A percentile compares a stretch with the other conserved stretches of the same genome.
These are phyloP conservation scores for Drosophila percnosoma DNA, from an alignment of 2,888 invertebrate species.

Conservation along the genomic window DNA sequence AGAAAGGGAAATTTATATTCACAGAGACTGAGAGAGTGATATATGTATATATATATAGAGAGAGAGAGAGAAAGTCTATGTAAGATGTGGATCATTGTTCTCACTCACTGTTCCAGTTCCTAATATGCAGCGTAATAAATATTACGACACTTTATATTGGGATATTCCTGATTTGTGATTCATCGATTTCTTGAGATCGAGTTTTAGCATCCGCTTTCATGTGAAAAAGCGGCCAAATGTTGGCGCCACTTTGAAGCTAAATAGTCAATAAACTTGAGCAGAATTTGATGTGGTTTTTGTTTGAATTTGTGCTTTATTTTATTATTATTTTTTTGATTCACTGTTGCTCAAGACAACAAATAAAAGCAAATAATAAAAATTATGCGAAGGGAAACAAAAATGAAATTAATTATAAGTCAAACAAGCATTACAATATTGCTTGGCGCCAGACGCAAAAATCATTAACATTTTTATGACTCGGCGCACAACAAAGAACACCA, in stretches of 20 bases:
- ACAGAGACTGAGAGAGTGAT: neutral
- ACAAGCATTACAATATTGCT: constrained; percentile 79
- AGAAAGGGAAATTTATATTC: neutral
- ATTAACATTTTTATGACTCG: constrained; percentile 82
- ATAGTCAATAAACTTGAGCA: constrained; percentile 70
- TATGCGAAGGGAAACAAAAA: constrained; percentile 56
- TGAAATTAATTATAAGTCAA: constrained; percentile 81
- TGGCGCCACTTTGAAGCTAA: constrained; percentile 76
- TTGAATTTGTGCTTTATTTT: constrained; percentile 26
- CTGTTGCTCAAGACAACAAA: constrained; percentile 55
- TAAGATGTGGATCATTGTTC: neutral
- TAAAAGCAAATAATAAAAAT: constrained; percentile 49
- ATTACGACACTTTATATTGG: constrained; percentile 9
- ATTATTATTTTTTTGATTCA: constrained; percentile 21
- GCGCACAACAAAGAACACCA: constrained; percentile 77
- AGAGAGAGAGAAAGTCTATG: neutral
- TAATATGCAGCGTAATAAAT: constrained; percentile 8
- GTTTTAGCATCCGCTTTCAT: constrained; percentile 67
- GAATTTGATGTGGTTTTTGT: constrained; percentile 47
- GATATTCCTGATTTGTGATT: constrained; percentile 39
- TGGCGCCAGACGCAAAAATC: constrained; percentile 80
- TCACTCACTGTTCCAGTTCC: neutral
- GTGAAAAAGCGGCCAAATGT: constrained; percentile 53
- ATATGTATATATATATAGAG: too few relatives aligned
- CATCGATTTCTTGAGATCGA: constrained; percentile 47